Evolutionary conservation across 2,797 vertebrate genomes (phyloP).

Genomic region (Peromyscus eremicus): DNA sequence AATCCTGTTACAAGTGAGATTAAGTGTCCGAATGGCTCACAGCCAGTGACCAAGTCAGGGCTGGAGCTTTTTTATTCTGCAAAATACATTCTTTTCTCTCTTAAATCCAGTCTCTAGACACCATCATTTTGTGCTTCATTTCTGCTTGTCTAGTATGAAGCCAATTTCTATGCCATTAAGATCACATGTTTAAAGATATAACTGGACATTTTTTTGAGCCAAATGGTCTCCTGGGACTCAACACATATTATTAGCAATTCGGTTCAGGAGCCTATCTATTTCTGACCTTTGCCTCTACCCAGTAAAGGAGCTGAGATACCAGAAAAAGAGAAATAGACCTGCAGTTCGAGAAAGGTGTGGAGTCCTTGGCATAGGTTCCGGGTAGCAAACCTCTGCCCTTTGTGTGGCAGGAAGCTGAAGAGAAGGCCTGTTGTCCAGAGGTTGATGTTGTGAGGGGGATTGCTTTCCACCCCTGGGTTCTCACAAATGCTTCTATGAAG

Average conservation of each 20-base stretch:
- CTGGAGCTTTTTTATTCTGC: not conserved
- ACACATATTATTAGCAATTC: not conserved
- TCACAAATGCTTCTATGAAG: not conserved
- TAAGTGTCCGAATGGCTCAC: not conserved
- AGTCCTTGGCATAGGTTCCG: not conserved
- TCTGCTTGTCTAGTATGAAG: not conserved
- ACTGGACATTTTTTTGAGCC: not conserved
- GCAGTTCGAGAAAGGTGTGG: not conserved
- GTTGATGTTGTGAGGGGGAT: not conserved
- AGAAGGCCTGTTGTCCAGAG: not conserved
- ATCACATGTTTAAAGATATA: not conserved
- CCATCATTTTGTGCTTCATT: not conserved
- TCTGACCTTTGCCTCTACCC: conserved; percentile 47
- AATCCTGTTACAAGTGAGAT: conserved; percentile 1
- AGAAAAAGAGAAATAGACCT: conserved; percentile 20
- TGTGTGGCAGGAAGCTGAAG: not conserved
- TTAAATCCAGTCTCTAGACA: not conserved
- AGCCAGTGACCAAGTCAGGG: not conserved
- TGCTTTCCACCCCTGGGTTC: not conserved
- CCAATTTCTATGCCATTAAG: not conserved
- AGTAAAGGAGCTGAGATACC: not conserved
- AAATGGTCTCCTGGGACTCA: not conserved
- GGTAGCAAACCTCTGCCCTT: not conserved
- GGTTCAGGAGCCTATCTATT: conserved; percentile 32
- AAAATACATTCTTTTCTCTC: not conserved